Evolutionary conservation across 1,140 invertebrate genomes (phyloP).

Genomic region (Cydia strobilella): DNA sequence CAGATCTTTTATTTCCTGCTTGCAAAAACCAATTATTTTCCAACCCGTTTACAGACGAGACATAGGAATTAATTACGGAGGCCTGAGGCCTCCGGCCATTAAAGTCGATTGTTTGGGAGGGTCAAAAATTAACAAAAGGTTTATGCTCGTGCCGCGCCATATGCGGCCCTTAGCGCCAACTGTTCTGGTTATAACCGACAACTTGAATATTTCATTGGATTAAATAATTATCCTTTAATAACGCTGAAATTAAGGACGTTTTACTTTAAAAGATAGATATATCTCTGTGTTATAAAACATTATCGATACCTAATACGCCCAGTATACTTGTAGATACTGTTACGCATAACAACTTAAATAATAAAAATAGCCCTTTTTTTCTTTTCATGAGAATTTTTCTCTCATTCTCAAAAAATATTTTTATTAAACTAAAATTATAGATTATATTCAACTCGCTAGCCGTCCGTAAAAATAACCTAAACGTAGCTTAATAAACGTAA

Average conservation of each 20-base stretch:
- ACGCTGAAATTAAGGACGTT: constrained; percentile 8
- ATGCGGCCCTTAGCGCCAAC: constrained; percentile 21
- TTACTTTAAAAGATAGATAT: neutral
- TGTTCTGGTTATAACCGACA: constrained; percentile 2
- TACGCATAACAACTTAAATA: no score
- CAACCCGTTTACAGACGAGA: constrained; percentile 4
- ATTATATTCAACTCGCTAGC: no score
- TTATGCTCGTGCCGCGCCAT: neutral
- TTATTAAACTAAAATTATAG: no score
- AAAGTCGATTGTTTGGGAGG: constrained; percentile 24
- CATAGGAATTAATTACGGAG: constrained; percentile 27
- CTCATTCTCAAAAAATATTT: no score
- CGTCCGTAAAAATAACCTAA: no score
- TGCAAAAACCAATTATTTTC: constrained; percentile 13
- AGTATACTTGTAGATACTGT: no score
- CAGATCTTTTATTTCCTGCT: constrained; percentile 2
- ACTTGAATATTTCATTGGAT: constrained; percentile 29
- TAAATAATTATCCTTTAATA: constrained; percentile 7
- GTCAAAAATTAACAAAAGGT: constrained; percentile 33
- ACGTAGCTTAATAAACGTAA: no score
- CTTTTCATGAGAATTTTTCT: no score
- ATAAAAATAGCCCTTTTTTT: no score
- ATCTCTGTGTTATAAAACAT: no score
- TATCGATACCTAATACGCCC: no score
- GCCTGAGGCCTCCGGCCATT: constrained; percentile 10